Evolutionary conservation across 2,113 vertebrate species (phyloP).

Genomic region (Rafetus swinhoei): DNA sequence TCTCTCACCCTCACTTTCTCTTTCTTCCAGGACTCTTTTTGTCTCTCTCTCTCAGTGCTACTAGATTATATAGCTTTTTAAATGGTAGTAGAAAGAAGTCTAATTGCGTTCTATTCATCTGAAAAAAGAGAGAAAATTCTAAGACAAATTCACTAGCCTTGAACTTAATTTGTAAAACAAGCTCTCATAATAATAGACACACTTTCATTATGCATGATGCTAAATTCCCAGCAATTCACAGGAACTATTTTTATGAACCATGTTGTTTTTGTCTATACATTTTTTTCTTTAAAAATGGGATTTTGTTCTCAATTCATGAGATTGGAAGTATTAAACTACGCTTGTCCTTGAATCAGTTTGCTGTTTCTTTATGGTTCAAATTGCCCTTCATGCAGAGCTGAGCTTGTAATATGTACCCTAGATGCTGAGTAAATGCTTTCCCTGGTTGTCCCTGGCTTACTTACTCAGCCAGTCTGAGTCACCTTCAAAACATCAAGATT

Average conservation of each 20-base stretch:
- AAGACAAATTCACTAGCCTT: neutral
- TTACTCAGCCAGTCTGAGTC: slow-evolving; percentile 73
- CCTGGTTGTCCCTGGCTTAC: slow-evolving; percentile 68
- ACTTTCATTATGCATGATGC: neutral
- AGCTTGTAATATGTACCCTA: slow-evolving; percentile 85
- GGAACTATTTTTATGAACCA: slow-evolving; percentile 42
- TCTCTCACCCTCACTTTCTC: rapidly evolving
- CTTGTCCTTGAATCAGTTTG: slow-evolving; percentile 81
- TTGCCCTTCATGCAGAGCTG: slow-evolving; percentile 90
- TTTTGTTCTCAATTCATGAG: slow-evolving; percentile 38
- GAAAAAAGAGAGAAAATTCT: neutral
- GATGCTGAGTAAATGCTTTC: slow-evolving; percentile 88
- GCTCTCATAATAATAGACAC: neutral
- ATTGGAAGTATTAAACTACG: slow-evolving; percentile 54
- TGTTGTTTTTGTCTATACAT: slow-evolving; percentile 12
- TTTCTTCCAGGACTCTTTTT: neutral
- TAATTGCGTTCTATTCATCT: slow-evolving; percentile 14
- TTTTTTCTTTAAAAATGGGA: slow-evolving; percentile 47
- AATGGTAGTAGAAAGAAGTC: neutral
- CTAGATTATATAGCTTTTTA: neutral
- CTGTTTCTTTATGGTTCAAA: slow-evolving; percentile 84
- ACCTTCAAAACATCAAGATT: slow-evolving; percentile 84
- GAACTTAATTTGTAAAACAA: slow-evolving; percentile 17
- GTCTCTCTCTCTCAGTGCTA: neutral
- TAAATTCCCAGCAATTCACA: slow-evolving; percentile 24